Conservation (phyloP, 2,888 invertebrate genomes). For the Rhagonycha fulva region DNA sequence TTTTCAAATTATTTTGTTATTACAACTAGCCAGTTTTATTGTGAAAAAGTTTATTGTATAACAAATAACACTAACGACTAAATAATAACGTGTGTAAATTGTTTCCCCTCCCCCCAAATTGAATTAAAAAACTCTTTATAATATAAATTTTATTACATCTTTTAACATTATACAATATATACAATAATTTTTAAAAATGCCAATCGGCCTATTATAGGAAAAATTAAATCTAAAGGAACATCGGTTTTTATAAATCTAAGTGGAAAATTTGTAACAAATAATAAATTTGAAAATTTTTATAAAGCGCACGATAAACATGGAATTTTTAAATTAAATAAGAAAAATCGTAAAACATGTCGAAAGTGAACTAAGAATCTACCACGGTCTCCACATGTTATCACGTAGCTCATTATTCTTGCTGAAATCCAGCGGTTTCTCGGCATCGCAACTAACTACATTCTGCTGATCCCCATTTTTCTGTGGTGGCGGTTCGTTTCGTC, state of each 20-base stretch:
- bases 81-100: background rate
- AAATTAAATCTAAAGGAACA: slow-evolving; percentile 7
- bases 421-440: slow-evolving; percentile 58
- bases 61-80: background rate
- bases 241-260: background rate
- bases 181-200: slow-evolving; percentile 1
- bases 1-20: too few species aligned
- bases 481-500: slow-evolving; percentile 16
- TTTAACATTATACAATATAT: background rate
- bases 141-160: background rate
- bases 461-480: slow-evolving; percentile 33
- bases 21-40: too few species aligned
- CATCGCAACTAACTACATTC: slow-evolving; percentile 37
- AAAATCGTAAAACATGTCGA: slow-evolving; percentile 10
- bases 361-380: slow-evolving; percentile 46
- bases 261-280: background rate
- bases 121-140: background rate
- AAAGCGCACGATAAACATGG: background rate
- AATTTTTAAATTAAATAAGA: background rate
- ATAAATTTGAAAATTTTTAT: background rate
- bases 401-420: slow-evolving; percentile 55
- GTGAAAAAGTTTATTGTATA: background rate
- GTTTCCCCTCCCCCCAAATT: background rate
- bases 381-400: slow-evolving; percentile 61
- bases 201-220: background rate